These are phyloP conservation scores for Lophochroa leadbeateri DNA, from an alignment of 2,113 vertebrate species.

Conservation along the genomic window DNA sequence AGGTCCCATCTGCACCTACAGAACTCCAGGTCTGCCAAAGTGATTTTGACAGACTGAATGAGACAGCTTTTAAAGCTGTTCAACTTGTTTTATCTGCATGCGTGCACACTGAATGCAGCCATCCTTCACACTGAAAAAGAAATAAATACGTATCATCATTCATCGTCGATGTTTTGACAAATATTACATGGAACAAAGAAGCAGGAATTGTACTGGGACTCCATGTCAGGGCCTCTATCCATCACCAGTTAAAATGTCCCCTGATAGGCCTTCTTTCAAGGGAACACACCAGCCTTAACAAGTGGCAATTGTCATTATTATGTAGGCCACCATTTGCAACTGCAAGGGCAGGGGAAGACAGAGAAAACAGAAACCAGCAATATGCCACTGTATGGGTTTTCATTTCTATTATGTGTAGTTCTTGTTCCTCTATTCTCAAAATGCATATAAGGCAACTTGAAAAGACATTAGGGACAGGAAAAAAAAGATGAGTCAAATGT, in stretches of 20 bases:
- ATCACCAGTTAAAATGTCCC: not conserved
- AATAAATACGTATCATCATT: not conserved
- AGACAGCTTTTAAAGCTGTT: conserved; percentile 30
- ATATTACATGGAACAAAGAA: conserved; percentile 24
- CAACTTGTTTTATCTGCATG: not conserved
- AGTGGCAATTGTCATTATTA: not conserved
- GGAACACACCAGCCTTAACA: not conserved
- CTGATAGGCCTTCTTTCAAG: not conserved
- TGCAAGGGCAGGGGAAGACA: not conserved
- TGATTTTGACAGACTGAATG: conserved; percentile 34
- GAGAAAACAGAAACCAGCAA: not conserved
- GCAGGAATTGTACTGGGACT: not conserved
- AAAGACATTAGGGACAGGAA: not conserved
- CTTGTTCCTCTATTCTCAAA: not conserved
- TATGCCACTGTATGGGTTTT: not conserved
- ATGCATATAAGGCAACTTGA: not conserved
- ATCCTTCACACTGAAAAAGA: not conserved
- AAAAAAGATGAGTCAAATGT: not conserved
- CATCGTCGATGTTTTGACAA: conserved; percentile 2
- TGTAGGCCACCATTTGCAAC: not conserved
- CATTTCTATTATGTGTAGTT: not conserved
- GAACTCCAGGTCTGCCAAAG: not conserved
- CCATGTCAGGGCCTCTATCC: not conserved
- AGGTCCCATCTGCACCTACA: not conserved
- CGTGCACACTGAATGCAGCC: conserved; percentile 6